phyloP scores from a whole-genome alignment of 2,888 invertebrate genomes.

The Eueremaeus valkanovi region DNA sequence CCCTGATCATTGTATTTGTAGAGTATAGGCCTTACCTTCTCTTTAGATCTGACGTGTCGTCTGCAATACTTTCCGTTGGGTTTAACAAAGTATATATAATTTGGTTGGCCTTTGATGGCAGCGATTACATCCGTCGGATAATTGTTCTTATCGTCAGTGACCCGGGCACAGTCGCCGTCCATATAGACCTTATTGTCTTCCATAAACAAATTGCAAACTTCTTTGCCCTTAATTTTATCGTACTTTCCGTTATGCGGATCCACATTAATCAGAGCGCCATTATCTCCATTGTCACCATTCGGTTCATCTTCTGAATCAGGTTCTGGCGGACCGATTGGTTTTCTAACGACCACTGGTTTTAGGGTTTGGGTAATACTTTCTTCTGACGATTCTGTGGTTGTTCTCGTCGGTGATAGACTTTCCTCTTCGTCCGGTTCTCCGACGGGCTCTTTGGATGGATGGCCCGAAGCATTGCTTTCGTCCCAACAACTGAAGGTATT shows the following conservation, averaged over 20 bases:
- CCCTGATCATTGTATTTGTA: no score
- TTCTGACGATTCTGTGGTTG: no score
- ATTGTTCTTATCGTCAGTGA: background rate
- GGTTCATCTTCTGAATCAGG: background rate
- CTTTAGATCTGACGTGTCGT: background rate
- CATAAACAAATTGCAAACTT: background rate
- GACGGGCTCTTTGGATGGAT: no score
- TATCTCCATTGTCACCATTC: background rate
- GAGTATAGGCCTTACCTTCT: no score
- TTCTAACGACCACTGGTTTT: no score
- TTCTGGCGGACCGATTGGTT: background rate
- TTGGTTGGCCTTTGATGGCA: background rate
- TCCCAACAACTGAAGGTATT: background rate
- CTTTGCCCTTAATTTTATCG: background rate
- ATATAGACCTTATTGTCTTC: background rate
- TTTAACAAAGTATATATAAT: background rate
- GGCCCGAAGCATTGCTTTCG: no score
- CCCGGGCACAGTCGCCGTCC: background rate
- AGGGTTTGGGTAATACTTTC: no score
- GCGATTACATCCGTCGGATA: background rate
- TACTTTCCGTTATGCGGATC: background rate
- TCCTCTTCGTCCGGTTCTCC: no score
- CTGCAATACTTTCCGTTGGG: background rate
- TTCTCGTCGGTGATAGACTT: no score
- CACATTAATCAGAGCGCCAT: background rate